These are phyloP conservation scores for Melipona quadrifasciata DNA, from an alignment of 1,140 invertebrate species.

Conservation along the genomic window DNA sequence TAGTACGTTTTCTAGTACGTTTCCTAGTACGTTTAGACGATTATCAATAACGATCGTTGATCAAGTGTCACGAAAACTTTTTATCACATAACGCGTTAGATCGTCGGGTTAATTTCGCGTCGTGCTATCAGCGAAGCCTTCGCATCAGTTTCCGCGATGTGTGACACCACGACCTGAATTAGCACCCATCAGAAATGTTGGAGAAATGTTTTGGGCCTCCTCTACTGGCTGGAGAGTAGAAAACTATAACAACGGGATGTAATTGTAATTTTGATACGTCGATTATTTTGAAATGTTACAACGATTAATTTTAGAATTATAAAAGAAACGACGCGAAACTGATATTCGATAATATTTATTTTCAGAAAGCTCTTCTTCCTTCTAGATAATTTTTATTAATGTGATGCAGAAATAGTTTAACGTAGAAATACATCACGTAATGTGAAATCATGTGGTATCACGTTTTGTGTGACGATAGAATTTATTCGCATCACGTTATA, in stretches of 20 bases:
- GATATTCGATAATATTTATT: background rate
- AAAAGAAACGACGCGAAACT: background rate
- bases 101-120: background rate
- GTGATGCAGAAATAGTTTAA: background rate
- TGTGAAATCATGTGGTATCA: too few relatives aligned
- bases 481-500: too few relatives aligned
- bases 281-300: background rate
- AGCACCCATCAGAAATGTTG: background rate
- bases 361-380: too few relatives aligned
- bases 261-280: background rate
- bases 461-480: too few relatives aligned
- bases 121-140: background rate
- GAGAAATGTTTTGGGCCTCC: background rate
- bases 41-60: background rate
- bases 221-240: background rate
- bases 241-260: background rate
- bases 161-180: constrained; percentile 22
- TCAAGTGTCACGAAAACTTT: background rate
- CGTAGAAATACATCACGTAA: too few relatives aligned
- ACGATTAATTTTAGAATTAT: too few relatives aligned
- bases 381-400: background rate
- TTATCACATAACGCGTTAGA: background rate
- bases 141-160: constrained; percentile 5
- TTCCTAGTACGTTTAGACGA: constrained; percentile 1
- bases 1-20: background rate